These are phyloP conservation scores for Eubasilissa splendida DNA, from an alignment of 2,888 invertebrate genomes.

Conservation along the genomic window DNA sequence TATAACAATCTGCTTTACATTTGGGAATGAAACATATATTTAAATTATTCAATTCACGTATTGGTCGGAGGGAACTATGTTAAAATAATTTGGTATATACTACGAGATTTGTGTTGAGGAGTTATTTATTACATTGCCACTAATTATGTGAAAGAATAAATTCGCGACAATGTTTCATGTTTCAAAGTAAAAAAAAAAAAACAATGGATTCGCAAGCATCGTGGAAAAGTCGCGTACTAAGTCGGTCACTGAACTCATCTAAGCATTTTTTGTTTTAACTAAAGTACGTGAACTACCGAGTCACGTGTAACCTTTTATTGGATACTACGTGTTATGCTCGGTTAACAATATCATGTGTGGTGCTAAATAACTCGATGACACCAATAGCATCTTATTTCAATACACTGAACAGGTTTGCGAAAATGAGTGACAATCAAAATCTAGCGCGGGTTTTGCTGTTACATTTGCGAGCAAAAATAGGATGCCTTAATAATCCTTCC, in stretches of 20 bases:
- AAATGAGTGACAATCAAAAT: too few relatives aligned
- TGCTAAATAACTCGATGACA: slow-evolving; percentile 1
- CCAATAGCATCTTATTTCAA: neutral
- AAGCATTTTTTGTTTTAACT: slow-evolving; percentile 10
- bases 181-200: slow-evolving; percentile 10
- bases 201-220: slow-evolving; percentile 20
- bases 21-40: too few relatives aligned
- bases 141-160: slow-evolving; percentile 12
- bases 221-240: slow-evolving; percentile 30
- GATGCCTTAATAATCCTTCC: too few relatives aligned
- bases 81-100: too few relatives aligned
- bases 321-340: neutral
- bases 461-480: too few relatives aligned
- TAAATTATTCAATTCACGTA: too few relatives aligned
- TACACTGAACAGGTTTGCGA: too few relatives aligned
- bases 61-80: too few relatives aligned
- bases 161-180: neutral
- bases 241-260: slow-evolving; percentile 23
- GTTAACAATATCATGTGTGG: slow-evolving; percentile 4
- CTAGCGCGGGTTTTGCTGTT: too few relatives aligned
- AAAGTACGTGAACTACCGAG: slow-evolving; percentile 18
- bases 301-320: slow-evolving; percentile 16
- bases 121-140: neutral
- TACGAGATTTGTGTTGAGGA: too few relatives aligned
- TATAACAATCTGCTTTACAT: too few relatives aligned